A percentile compares a stretch with the other conserved stretches of the same genome.
These are phyloP conservation scores for Limnephilus rhombicus DNA, from an alignment of 2,888 invertebrate genomes.

Conservation along the genomic window DNA sequence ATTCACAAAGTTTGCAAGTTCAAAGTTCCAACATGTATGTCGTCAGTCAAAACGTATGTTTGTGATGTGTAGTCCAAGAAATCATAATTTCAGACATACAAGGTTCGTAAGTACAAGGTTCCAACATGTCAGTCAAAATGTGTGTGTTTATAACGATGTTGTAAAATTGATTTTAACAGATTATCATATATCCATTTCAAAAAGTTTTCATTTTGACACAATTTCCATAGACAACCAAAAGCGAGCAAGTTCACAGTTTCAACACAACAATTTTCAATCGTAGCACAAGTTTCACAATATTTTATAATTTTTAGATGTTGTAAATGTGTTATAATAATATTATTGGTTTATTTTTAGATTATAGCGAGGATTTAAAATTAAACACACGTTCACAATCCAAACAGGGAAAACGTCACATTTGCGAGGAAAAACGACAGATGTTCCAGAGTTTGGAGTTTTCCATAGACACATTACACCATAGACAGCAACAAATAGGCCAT, in stretches of 20 bases:
- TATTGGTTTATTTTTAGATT: background rate
- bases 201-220: background rate
- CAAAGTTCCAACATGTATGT: no score
- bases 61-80: background rate
- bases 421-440: slow-evolving; percentile 12
- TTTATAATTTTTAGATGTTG: background rate
- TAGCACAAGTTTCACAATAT: background rate
- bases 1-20: no score
- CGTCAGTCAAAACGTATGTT: no score
- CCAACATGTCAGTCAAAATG: background rate
- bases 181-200: background rate
- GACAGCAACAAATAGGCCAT: slow-evolving; percentile 28
- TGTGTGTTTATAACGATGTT: background rate
- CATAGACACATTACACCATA: slow-evolving; percentile 25
- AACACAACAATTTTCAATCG: background rate
- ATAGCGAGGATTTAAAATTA: background rate
- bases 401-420: background rate
- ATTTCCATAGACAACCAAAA: background rate
- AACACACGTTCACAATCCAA: slow-evolving; percentile 14
- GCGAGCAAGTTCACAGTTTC: background rate
- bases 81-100: background rate
- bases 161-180: background rate
- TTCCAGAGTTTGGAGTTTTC: background rate
- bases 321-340: background rate
- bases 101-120: background rate